Evolutionary conservation across 2,888 invertebrate species (phyloP).

Genomic region (Tetanocera ferruginea): DNA sequence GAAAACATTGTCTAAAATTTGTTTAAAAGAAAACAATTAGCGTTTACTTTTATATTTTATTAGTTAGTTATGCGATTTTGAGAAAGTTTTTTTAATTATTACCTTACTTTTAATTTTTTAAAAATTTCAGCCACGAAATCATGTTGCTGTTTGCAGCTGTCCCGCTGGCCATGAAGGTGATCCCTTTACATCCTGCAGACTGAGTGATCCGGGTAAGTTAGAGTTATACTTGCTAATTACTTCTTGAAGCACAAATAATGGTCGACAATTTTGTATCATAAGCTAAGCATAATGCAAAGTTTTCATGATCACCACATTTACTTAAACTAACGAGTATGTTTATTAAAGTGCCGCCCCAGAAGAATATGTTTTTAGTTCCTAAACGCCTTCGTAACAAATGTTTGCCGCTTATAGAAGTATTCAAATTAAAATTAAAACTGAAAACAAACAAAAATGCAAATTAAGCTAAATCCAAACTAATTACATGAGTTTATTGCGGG

Average conservation of each 20-base stretch:
- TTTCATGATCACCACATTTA: background rate
- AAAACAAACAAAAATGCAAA: too few species aligned
- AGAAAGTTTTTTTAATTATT: too few species aligned
- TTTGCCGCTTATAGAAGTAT: too few species aligned
- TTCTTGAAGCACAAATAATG: background rate
- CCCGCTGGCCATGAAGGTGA: constrained; percentile 84
- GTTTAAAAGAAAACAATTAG: too few species aligned
- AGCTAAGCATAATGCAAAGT: background rate
- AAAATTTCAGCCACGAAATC: constrained; percentile 74
- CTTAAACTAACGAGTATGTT: background rate
- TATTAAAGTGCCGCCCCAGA: background rate
- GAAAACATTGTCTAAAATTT: background rate
- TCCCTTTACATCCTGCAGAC: constrained; percentile 80
- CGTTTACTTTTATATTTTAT: too few species aligned
- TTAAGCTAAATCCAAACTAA: too few species aligned
- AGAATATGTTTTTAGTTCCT: background rate
- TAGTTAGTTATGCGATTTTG: too few species aligned
- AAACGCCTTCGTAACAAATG: too few species aligned
- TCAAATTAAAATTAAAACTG: too few species aligned
- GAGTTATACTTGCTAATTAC: too few species aligned
- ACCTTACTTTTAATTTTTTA: too few species aligned
- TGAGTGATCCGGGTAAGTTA: constrained; percentile 80
- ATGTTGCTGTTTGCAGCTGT: constrained; percentile 84
- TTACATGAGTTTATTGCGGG: too few species aligned
- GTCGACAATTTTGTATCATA: background rate